These are phyloP conservation scores for Panopea generosa DNA, from an alignment of 2,888 invertebrate species.

Conservation along the genomic window DNA sequence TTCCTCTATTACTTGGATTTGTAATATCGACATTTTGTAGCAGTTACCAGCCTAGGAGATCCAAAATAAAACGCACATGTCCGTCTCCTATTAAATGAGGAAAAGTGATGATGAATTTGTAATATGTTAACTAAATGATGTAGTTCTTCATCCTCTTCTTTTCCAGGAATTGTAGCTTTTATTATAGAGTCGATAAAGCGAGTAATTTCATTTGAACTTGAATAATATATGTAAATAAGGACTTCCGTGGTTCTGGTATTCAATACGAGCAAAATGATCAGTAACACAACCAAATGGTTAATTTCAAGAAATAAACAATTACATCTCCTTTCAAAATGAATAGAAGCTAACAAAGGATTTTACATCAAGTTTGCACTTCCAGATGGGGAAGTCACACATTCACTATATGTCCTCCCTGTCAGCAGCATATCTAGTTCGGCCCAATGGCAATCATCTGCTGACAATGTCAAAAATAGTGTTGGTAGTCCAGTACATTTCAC, in stretches of 20 bases:
- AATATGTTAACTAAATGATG: conserved; percentile 13
- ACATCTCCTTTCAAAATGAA: no score
- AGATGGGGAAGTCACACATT: no score
- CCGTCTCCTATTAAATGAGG: conserved; percentile 1
- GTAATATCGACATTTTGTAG: conserved; percentile 28
- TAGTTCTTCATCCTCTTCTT: conserved; percentile 9
- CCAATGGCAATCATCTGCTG: no score
- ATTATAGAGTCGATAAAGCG: conserved; percentile 3
- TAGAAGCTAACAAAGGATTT: no score
- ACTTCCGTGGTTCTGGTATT: no score
- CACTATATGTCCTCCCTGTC: conserved; percentile 1
- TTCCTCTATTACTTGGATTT: no score
- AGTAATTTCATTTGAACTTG: conserved; percentile 11
- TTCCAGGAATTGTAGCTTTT: not conserved
- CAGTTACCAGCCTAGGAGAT: no score
- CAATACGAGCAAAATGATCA: no score
- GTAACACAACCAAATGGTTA: conserved; percentile 19
- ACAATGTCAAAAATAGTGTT: no score
- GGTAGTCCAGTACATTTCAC: no score
- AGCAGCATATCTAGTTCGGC: no score
- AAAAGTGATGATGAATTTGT: conserved; percentile 24
- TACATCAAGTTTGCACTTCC: no score
- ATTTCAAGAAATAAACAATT: conserved; percentile 32
- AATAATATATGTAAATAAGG: conserved; percentile 27
- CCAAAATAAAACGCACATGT: conserved; percentile 20